Conservation (phyloP, 2,888 invertebrate genomes). For the Eremobia ochroleuca region DNA sequence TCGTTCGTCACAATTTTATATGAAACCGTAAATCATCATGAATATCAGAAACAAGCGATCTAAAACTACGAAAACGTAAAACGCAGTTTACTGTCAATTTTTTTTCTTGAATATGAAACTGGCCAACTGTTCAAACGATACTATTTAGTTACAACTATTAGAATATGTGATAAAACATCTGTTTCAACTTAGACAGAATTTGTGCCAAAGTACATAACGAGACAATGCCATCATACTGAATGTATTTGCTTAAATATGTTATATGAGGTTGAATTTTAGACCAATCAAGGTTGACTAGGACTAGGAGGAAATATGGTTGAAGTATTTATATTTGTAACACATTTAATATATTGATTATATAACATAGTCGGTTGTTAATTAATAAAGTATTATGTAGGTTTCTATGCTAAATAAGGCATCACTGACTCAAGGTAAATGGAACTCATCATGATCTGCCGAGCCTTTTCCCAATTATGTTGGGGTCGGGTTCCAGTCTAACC, state of each 20-base stretch:
- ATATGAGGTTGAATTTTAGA: conserved; percentile 48
- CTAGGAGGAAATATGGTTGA: conserved; percentile 14
- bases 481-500: background rate
- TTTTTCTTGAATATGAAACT: conserved; percentile 4
- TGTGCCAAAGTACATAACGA: conserved; percentile 27
- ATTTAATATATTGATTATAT: background rate
- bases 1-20: background rate
- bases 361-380: background rate
- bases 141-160: conserved; percentile 68
- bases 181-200: conserved; percentile 70
- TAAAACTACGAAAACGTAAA: conserved; percentile 49
- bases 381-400: too few relatives aligned
- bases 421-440: background rate
- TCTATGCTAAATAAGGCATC: background rate
- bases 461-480: background rate
- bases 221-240: conserved; percentile 30
- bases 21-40: conserved; percentile 21
- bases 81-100: conserved; percentile 26
- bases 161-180: conserved; percentile 67
- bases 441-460: background rate
- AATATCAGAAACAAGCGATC: background rate
- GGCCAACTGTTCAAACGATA: conserved; percentile 54
- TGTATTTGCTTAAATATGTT: conserved; percentile 50
- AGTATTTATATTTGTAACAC: conserved; percentile 1
- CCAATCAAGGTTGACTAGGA: conserved; percentile 57